Evolutionary conservation across 2,113 vertebrate genomes (phyloP), one percentile per base, ranked within the genome.

Genomic region (Brienomyrus brachyistius): DNA sequence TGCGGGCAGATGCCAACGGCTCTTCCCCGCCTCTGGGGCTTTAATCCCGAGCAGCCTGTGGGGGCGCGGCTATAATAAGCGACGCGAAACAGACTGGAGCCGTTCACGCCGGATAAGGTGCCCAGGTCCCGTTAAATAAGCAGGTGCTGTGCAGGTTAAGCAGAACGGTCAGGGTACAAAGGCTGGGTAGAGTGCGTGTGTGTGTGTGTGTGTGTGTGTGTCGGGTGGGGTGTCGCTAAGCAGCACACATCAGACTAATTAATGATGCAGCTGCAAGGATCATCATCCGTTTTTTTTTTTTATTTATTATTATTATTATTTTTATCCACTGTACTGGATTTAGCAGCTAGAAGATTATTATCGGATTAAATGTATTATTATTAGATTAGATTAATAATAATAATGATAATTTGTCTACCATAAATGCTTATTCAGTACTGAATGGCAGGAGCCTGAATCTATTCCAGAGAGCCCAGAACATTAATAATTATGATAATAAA

Each of bases 21-120:
- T 1, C 52, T 17, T 0, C 54, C 54, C 15, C 31, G 5, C 31
- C 70, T 1, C 27, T 9, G 27, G 70, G 31, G 35, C 11, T 40
- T 70, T 80, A 80, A 80, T 80, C 74, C 74, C 5, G 74, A 40
- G 74, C 74, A 15, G 74, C 74, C 35, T 40, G 35, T 19, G 74
- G 74, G 35, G n/a, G 74, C 74, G 74, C 35, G 74, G 35, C 74
- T 80, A 80, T 80, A 80, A 80, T 80, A 80, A 80, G 74, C 74
- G 74, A 40, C 74, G 74, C 35, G 35, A 40, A 35, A 40, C 13
- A 40, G 74, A 40, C 74, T 43, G 31, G 13, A 80, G 74, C 74
- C 35, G 31, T 40, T 80, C 74, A 80, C 35, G 74, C 35, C 5
- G 74, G 74, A 80, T 80, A 80, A 80, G 74, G 74, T 43, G 74